Evolutionary conservation across 2,113 vertebrate species (phyloP).

Genomic region (Chamaetylas fuelleborni): DNA sequence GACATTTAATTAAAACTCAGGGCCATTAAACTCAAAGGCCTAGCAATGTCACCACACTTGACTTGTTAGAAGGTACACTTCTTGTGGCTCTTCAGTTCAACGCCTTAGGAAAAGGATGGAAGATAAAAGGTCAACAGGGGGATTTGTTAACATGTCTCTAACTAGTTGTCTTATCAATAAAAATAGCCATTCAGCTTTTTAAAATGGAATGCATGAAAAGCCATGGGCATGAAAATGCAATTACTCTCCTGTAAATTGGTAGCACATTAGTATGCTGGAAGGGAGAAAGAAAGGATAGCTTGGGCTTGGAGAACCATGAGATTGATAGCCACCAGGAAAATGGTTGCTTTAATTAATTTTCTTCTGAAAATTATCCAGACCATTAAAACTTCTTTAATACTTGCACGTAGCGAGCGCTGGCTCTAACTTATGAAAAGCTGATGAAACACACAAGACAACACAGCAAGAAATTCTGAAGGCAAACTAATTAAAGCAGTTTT

Average conservation of each 20-base stretch:
- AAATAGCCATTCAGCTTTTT: neutral
- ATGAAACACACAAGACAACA: neutral
- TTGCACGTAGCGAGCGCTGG: neutral
- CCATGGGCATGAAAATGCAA: conserved; percentile 45
- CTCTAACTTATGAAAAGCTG: neutral
- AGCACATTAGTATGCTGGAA: conserved; percentile 57
- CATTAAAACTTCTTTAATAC: conserved; percentile 52
- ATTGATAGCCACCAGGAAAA: conserved; percentile 68
- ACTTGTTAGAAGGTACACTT: conserved; percentile 19
- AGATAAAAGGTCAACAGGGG: conserved; percentile 28
- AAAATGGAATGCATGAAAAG: conserved; percentile 32
- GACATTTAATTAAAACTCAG: conserved; percentile 68
- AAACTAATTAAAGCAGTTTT: neutral
- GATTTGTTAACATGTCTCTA: conserved; percentile 12
- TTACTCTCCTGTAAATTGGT: conserved; percentile 48
- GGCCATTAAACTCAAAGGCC: conserved; percentile 13
- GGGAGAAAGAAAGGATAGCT: neutral
- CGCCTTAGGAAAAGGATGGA: neutral
- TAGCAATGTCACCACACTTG: conserved; percentile 34
- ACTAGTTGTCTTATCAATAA: conserved; percentile 29
- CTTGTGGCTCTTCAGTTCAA: neutral
- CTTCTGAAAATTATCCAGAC: conserved; percentile 54
- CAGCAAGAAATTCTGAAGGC: neutral
- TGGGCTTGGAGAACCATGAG: conserved; percentile 32
- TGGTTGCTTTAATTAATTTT: conserved; percentile 66